These are phyloP conservation scores for Prionailurus bengalensis DNA, from an alignment of 2,113 vertebrate species.

Conservation along the genomic window DNA sequence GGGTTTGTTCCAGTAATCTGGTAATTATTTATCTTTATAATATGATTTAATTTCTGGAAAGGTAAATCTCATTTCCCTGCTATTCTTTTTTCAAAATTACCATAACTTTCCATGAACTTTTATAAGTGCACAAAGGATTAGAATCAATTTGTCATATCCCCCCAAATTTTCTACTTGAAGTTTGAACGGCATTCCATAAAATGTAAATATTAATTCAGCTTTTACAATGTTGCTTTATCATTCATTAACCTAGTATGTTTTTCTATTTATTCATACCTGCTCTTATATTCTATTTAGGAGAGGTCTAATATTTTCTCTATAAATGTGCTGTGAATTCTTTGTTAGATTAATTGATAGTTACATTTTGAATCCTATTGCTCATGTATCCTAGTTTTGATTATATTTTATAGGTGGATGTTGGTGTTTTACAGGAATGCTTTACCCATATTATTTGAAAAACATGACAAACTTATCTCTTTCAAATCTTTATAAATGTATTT, in stretches of 20 bases:
- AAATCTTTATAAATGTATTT: neutral
- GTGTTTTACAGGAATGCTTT: neutral
- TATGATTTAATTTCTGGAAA: neutral
- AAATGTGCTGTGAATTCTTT: neutral
- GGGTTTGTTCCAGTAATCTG: neutral
- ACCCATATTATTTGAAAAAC: neutral
- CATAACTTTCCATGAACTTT: neutral
- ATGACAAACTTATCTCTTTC: neutral
- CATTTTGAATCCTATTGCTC: neutral
- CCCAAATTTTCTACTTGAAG: neutral
- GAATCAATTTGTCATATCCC: neutral
- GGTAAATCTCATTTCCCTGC: neutral
- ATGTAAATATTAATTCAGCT: neutral
- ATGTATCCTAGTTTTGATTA: neutral
- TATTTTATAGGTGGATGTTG: neutral
- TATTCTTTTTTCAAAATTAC: neutral
- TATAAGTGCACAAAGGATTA: neutral
- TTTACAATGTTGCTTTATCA: neutral
- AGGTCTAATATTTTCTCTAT: neutral
- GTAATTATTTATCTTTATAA: neutral
- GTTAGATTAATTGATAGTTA: neutral
- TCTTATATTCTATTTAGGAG: neutral
- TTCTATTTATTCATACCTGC: neutral
- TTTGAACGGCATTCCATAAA: conserved; percentile 16
- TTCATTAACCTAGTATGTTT: neutral